Evolutionary conservation across 1,140 invertebrate species (phyloP).

Genomic region (Drosophila sucinea): DNA sequence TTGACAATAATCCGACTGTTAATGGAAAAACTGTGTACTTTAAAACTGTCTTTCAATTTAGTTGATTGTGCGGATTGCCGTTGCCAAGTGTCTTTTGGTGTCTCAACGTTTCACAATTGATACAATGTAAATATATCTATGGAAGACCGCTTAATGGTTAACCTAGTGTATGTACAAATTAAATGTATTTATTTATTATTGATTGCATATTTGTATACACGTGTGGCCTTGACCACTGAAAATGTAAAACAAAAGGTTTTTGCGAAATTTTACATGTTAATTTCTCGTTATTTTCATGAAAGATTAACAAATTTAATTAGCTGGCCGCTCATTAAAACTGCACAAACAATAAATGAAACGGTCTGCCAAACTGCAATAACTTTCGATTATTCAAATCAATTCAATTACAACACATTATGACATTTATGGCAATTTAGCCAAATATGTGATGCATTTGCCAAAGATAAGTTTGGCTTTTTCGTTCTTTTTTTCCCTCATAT

Average conservation of each 20-base stretch:
- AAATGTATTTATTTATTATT: neutral
- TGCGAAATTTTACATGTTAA: constrained; percentile 1
- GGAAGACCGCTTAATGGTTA: neutral
- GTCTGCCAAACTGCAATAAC: neutral
- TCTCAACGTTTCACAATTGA: neutral
- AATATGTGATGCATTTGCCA: constrained; percentile 62
- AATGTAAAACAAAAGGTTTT: neutral
- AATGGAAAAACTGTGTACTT: constrained; percentile 40
- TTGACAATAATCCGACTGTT: constrained; percentile 24
- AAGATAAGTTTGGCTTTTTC: constrained; percentile 18
- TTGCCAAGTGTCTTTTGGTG: constrained; percentile 15
- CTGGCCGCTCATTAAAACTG: constrained; percentile 36
- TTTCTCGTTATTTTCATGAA: constrained; percentile 16
- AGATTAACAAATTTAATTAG: constrained; percentile 36
- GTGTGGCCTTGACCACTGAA: neutral
- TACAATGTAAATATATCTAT: neutral
- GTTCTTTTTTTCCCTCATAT: constrained; percentile 25
- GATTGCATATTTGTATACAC: neutral
- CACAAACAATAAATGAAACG: neutral
- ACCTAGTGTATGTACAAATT: neutral
- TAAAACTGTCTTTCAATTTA: constrained; percentile 38
- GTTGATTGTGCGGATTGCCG: constrained; percentile 40
- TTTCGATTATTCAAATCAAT: constrained; percentile 22
- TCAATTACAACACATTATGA: constrained; percentile 13
- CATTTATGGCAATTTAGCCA: constrained; percentile 4